These are phyloP conservation scores for Myiotriccus ornatus DNA, from an alignment of 2,797 vertebrate genomes.

Conservation along the genomic window DNA sequence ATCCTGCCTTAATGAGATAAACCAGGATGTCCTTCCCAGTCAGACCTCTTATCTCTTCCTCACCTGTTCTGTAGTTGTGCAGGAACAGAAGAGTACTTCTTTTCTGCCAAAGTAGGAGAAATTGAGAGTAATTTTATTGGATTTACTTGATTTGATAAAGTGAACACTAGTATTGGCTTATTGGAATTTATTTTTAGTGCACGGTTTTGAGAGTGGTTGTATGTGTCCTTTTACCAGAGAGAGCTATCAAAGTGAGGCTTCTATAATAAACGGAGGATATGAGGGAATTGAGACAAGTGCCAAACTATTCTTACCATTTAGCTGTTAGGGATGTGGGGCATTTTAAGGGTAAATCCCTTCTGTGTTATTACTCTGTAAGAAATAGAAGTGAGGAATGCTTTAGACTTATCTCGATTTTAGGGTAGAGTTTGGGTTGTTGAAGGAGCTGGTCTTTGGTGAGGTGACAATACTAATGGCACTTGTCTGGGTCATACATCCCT, in stretches of 20 bases:
- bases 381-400: background rate
- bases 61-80: background rate
- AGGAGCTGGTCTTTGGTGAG: background rate
- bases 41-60: background rate
- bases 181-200: background rate
- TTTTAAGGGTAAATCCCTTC: background rate
- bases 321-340: background rate
- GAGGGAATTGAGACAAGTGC: background rate
- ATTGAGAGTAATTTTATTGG: background rate
- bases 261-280: accelerated
- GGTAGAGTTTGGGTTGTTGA: background rate
- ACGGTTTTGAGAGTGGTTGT: background rate
- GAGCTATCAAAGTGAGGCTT: background rate
- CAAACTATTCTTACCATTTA: background rate
- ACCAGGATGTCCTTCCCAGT: background rate
- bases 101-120: background rate
- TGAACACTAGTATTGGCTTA: background rate
- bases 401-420: background rate
- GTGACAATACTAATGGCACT: background rate
- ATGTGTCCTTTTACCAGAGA: background rate
- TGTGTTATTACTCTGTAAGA: background rate
- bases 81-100: background rate
- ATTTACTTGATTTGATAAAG: background rate
- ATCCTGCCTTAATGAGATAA: background rate
- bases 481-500: background rate